phyloP scores from a whole-genome alignment of 2,113 vertebrate genomes.

The Cichladusa arquata region DNA sequence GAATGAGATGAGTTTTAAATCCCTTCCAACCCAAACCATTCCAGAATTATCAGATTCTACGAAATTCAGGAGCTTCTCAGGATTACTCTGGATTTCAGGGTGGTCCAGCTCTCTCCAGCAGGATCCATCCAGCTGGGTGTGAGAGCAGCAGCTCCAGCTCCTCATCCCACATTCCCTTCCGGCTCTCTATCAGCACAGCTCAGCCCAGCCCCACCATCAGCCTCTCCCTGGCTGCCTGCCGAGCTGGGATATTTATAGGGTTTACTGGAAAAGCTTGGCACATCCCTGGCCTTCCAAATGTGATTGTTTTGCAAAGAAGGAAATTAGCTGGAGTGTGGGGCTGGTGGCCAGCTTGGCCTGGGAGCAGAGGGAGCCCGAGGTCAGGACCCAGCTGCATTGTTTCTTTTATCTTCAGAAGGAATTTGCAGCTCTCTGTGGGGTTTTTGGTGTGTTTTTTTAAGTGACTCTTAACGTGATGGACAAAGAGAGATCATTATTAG shows the following conservation, averaged over 20 bases:
- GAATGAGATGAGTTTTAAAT: rapidly evolving
- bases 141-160: background rate
- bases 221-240: conserved; percentile 47
- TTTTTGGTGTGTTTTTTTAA: background rate
- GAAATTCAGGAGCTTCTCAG: background rate
- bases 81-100: background rate
- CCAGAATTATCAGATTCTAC: rapidly evolving
- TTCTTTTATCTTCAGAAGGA: conserved; percentile 58
- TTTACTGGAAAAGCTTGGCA: conserved; percentile 66
- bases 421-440: conserved; percentile 8
- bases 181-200: conserved; percentile 26
- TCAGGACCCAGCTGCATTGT: conserved; percentile 31
- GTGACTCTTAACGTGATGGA: conserved; percentile 41
- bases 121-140: background rate
- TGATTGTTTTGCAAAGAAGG: conserved; percentile 61
- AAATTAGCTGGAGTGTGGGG: conserved; percentile 42
- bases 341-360: conserved; percentile 42
- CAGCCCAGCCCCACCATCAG: conserved; percentile 33
- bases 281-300: background rate
- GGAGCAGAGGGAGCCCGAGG: conserved; percentile 36
- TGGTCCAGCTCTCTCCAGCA: background rate
- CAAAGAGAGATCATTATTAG: conserved; percentile 46
- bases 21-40: background rate
- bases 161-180: conserved; percentile 12
- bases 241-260: conserved; percentile 58